Evolutionary conservation across 2,797 vertebrate species (phyloP).

Genomic region (Gymnothorax reevesii): DNA sequence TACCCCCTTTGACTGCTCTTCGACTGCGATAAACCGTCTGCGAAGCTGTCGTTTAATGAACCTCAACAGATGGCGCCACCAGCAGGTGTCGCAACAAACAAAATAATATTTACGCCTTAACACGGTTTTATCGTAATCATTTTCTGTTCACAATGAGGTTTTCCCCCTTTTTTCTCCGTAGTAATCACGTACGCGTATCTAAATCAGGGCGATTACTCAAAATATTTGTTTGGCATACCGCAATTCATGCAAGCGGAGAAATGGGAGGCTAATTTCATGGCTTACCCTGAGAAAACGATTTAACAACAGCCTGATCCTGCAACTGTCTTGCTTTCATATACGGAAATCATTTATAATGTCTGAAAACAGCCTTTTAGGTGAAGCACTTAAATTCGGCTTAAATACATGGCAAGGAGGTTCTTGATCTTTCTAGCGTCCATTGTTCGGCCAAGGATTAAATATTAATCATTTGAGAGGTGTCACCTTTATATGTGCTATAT

Average conservation of each 20-base stretch:
- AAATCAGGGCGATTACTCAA: neutral
- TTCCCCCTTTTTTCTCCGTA: too few species aligned
- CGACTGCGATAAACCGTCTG: neutral
- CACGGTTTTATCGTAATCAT: neutral
- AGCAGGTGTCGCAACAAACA: constrained; percentile 63
- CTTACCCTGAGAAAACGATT: too few species aligned
- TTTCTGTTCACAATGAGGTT: neutral
- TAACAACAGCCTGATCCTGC: neutral
- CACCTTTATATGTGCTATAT: neutral
- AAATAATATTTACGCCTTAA: constrained; percentile 24
- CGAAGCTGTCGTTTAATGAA: neutral
- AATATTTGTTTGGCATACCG: neutral
- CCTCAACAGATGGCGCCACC: constrained; percentile 31
- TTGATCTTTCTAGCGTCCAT: neutral
- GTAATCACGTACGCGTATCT: neutral
- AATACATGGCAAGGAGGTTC: neutral
- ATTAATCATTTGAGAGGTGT: neutral
- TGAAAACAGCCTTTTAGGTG: neutral
- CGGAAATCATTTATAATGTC: neutral
- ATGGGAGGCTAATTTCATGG: neutral
- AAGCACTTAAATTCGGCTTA: neutral
- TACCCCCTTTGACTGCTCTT: neutral
- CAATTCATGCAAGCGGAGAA: neutral
- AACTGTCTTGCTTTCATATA: neutral
- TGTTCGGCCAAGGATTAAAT: neutral